These are phyloP conservation scores for Clarias laeviceps DNA, from an alignment of 2,797 vertebrate genomes.

Conservation along the genomic window DNA sequence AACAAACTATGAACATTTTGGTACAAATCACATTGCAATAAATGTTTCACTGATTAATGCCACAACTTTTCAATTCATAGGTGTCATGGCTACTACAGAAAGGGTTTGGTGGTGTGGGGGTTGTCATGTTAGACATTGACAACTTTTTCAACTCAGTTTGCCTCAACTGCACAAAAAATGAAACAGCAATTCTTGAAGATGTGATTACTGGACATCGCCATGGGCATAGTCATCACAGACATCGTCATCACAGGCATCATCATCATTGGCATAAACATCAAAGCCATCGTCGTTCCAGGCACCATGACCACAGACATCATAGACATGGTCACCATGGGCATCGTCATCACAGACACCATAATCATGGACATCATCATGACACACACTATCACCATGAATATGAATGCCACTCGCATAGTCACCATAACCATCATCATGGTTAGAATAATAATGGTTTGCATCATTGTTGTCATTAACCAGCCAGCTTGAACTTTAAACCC, in stretches of 20 bases:
- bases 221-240: not conserved
- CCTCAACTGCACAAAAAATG: conserved; percentile 18
- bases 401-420: not conserved
- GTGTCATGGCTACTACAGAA: conserved; percentile 40
- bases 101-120: conserved; percentile 44
- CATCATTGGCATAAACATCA: not conserved
- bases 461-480: not conserved
- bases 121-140: conserved; percentile 39
- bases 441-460: not conserved
- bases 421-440: not conserved
- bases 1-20: not conserved
- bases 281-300: too few species aligned
- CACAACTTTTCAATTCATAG: conserved; percentile 15
- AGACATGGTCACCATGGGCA: not conserved
- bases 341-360: not conserved
- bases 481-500: not conserved
- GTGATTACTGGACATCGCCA: conserved; percentile 13
- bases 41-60: not conserved
- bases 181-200: conserved; percentile 25
- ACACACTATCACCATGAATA: not conserved
- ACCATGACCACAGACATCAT: conserved; percentile 4
- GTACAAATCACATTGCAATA: not conserved
- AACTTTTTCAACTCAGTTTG: conserved; percentile 34
- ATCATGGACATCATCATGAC: conserved; percentile 15
- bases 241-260: not conserved